Base-by-base conservation (phyloP, 92 coral and sea anemone genomes). In the Paramuricea clavata region DNA sequence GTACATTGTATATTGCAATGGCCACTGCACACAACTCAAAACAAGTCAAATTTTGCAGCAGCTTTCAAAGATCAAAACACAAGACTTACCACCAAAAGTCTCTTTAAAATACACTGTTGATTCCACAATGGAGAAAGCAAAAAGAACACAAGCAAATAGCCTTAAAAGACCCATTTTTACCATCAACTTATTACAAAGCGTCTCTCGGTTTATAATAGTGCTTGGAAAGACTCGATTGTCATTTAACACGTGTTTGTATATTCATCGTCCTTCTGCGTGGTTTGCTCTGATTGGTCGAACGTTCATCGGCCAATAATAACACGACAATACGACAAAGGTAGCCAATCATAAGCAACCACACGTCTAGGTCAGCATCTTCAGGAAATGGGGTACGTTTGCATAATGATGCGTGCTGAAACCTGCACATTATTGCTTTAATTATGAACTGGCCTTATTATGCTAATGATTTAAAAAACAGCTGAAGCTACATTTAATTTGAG, bases 221-320 rank as follows among this genome's bases (percentile, higher is more conserved):
- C 31, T 54, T 54, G 82, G 67, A 76, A 76, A 76, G 82, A 33
- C 82, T 60, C 39, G 71, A 43, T 81, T 88, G 75, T 81, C 83
- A 90, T 89, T 56, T 21, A 90, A 94, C 99, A 96, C 95, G 99
- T 96, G 99, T 93, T 92, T 94, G 90, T 83, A 87, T 90, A 81
- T 84, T 78, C 78, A 80, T 91, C 92, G 94, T 92, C 98, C 89
- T 94, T 96, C 98, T 94, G 99, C 99, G 99, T 96, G 99, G 99
- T 96, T 91, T 72, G 78, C 92, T 87, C 88, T 94, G 94, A 96
- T 96, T 96, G 99, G 99, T 78, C 50, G 22, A 85, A 39, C 22
- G 0, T 13, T 76, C 44, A 64, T 6, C 12, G 75, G 59, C 96
- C 94, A 93, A 93, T 93, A 89, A 91, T 10, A 33, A 15, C 17